A percentile compares a stretch with the other conserved stretches of the same genome.
phyloP scores from a whole-genome alignment of 2,888 invertebrate species.

The Eueremaeus valkanovi region DNA sequence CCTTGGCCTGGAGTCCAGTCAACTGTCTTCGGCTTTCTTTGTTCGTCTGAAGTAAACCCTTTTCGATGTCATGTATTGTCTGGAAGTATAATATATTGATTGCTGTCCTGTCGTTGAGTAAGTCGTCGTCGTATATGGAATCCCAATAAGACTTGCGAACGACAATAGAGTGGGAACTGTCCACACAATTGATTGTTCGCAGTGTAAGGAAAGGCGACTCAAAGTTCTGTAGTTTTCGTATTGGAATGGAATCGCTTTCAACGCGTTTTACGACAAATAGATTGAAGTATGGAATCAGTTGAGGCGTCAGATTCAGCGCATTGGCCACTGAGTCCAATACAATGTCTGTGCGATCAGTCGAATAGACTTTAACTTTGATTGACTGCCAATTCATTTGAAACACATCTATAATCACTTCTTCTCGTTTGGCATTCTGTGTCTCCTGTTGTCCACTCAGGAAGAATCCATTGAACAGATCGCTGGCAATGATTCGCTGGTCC shows the following conservation, averaged over 20 bases:
- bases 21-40: slow-evolving; percentile 66
- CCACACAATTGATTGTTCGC: slow-evolving; percentile 56
- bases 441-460: slow-evolving; percentile 79
- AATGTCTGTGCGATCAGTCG: slow-evolving; percentile 76
- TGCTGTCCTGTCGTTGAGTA: slow-evolving; percentile 75
- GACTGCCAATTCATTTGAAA: slow-evolving; percentile 81
- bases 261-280: slow-evolving; percentile 78
- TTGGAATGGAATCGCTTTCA: slow-evolving; percentile 55
- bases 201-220: slow-evolving; percentile 94
- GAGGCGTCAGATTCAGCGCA: slow-evolving; percentile 72
- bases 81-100: slow-evolving; percentile 82
- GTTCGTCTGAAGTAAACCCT: slow-evolving; percentile 75
- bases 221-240: slow-evolving; percentile 89
- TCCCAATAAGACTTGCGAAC: slow-evolving; percentile 92
- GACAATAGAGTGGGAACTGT: slow-evolving; percentile 64
- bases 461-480: slow-evolving; percentile 78
- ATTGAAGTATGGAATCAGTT: slow-evolving; percentile 80
- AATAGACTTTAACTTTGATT: slow-evolving; percentile 72
- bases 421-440: slow-evolving; percentile 51
- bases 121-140: slow-evolving; percentile 70
- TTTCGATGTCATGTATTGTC: slow-evolving; percentile 77
- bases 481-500: slow-evolving; percentile 70
- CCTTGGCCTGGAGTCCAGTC: slow-evolving; percentile 66
- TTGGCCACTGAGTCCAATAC: slow-evolving; percentile 74
- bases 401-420: slow-evolving; percentile 70